Base-by-base conservation (phyloP, 2,888 invertebrate species). In the Mesoligia furuncula region DNA sequence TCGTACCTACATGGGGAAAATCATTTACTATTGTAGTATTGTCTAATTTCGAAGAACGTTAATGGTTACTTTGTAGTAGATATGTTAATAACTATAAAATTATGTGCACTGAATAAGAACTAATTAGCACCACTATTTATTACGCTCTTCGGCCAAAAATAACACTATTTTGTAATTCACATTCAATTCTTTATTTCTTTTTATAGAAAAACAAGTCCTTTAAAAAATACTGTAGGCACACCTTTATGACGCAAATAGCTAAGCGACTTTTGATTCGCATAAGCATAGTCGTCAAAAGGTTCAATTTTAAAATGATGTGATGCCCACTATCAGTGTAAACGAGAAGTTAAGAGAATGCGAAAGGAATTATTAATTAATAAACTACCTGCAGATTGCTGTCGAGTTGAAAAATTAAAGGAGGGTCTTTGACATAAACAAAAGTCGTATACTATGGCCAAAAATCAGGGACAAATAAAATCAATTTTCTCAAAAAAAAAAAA, bases 381-480 rank as follows among this genome's bases (percentile, higher is more conserved):
- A 15, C 31, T 3, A 64, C 17, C 17, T 20, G 48, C n/a, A 24
- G 15, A 36, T 65, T 57, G 13, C 5, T 64, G 24, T 39, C 7
- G 4, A n/a, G 3, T 62, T 17, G 7, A 48, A 73, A 80, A 61
- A 57, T 24, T 9, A 64, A 61, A 59, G 9, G 13, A 1, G 42
- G 17, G n/a, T 36, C 8, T n/a, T 70, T 62, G 15, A 72, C 39
- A 51, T n/a, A 80, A 73, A 11, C 24, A 64, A 80, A 81, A 2
- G 6, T 54, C 20, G 20, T n/a, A n/a, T n/a, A 20, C 0, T 39
- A 45, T 4, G 11, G 3, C 11, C 27, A 5, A 27, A 45, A 45
- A 20, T 1, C 15, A 17, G 17, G 6, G 0, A 45, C 0, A 20
- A 57, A 8, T 4, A 64, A 17, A 31, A 54, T 13, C 0, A 17